These are phyloP conservation scores for Lagria hirta DNA, from an alignment of 2,888 invertebrate species.

Conservation along the genomic window DNA sequence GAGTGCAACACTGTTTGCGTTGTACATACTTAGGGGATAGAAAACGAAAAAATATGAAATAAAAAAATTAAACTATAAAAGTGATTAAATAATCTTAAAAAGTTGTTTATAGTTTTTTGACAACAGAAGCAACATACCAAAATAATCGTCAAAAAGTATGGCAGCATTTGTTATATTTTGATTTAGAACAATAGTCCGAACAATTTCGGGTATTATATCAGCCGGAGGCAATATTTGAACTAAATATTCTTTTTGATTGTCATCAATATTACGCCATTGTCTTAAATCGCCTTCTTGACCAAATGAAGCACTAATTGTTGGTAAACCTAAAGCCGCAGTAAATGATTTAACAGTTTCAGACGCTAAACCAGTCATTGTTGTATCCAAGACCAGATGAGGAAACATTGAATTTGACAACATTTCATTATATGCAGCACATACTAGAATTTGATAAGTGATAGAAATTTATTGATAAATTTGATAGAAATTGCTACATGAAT, in stretches of 20 bases:
- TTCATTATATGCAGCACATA: conserved; percentile 72
- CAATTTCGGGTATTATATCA: conserved; percentile 79
- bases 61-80: too few relatives aligned
- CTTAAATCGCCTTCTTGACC: conserved; percentile 81
- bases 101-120: conserved; percentile 9
- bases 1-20: too few relatives aligned
- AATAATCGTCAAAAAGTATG: conserved; percentile 85
- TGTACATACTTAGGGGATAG: conserved; percentile 11
- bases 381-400: conserved; percentile 80
- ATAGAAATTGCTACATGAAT: conserved; percentile 65
- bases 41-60: conserved; percentile 9
- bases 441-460: conserved; percentile 49
- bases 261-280: conserved; percentile 76
- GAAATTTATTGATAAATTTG: neutral
- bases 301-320: conserved; percentile 82
- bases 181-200: conserved; percentile 76
- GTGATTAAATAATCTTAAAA: too few relatives aligned
- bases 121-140: conserved; percentile 67
- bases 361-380: conserved; percentile 76
- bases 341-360: conserved; percentile 86
- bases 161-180: conserved; percentile 91
- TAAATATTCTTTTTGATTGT: conserved; percentile 71
- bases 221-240: conserved; percentile 84
- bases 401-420: conserved; percentile 65
- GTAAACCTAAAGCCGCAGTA: conserved; percentile 74